Conservation (phyloP, 2,888 invertebrate species). For the Globia sparganii region DNA sequence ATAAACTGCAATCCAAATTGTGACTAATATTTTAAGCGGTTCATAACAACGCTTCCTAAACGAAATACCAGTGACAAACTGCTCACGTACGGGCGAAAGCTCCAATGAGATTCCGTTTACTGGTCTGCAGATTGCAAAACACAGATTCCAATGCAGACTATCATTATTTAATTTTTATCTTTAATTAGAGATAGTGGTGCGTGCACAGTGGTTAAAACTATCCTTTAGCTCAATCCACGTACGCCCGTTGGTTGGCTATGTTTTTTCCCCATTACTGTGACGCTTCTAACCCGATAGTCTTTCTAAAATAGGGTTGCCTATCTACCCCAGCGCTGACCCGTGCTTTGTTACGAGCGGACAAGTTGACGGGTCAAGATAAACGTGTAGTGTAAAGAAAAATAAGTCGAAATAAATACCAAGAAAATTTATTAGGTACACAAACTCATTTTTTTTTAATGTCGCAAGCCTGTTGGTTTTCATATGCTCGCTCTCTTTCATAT, state of each 20-base stretch:
- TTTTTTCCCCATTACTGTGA: neutral
- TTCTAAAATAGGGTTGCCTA: neutral
- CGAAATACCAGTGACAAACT: neutral
- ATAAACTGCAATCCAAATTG: neutral
- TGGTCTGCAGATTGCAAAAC: neutral
- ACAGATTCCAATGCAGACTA: neutral
- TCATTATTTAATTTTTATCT: neutral
- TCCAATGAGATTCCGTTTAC: neutral
- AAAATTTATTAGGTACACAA: constrained; percentile 31
- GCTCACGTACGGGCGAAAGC: neutral
- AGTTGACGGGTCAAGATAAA: neutral
- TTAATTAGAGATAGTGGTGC: neutral
- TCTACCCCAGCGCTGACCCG: neutral
- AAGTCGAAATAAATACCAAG: constrained; percentile 35
- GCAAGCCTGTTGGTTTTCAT: constrained; percentile 4
- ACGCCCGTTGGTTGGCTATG: neutral
- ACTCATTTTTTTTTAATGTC: neutral
- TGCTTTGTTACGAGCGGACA: constrained; percentile 6
- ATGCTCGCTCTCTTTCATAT: no score
- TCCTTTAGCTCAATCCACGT: neutral
- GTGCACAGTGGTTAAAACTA: neutral
- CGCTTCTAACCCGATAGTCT: neutral
- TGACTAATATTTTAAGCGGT: neutral
- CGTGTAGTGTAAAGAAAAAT: neutral
- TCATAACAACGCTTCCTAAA: constrained; percentile 3